Base-by-base conservation (phyloP, 2,113 vertebrate genomes). In the Erinaceus europaeus region DNA sequence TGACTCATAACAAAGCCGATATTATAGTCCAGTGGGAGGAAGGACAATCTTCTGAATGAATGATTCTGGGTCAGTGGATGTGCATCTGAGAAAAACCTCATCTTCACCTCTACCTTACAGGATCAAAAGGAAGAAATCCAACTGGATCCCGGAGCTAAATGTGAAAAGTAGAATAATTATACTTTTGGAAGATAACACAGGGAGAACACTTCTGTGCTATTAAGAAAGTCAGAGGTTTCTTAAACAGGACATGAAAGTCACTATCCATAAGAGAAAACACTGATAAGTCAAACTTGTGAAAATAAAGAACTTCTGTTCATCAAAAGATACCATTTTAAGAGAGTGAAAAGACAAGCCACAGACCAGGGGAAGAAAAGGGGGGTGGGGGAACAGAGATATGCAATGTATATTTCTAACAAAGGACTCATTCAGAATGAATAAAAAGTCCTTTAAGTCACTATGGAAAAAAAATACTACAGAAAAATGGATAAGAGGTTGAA, bases 391-490 rank as follows among this genome's bases (percentile, higher is more conserved):
- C n/a, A n/a, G n/a, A 55, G 53, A 55, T 76, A 52, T 53, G 62
- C 59, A 78, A 67, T 73, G 75, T 36, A 34, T 14, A 72, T 82
- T 85, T 88, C 62, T 34, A 78, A 94, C 89, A 93, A 90, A 90
- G 79, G 61, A 62, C 62, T 76, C 75, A 86, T 92, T 94, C 88
- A 93, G 34, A 62, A 64, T 32, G 72, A 91, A 92, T 82, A 90
- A 80, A 91, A 88, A 75, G 68, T 38, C 27, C 79, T 92, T 91
- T 88, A 85, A 64, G 55, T 90, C 85, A 75, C 61, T 65, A 36
- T 82, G 67, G 48, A 52, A 72, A 36, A 38, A 75, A n/a, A 84
- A 32, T 44, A 53, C 7, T 20, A n/a, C 34, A 55, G 50, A 55
- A 74, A 65, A 61, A 57, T 6, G 6, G 32, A 6, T 38, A 42